A percentile compares a stretch with the other conserved stretches of the same genome.
Conservation (phyloP, 2,888 invertebrate genomes). For the Alentia gelatinosa region DNA sequence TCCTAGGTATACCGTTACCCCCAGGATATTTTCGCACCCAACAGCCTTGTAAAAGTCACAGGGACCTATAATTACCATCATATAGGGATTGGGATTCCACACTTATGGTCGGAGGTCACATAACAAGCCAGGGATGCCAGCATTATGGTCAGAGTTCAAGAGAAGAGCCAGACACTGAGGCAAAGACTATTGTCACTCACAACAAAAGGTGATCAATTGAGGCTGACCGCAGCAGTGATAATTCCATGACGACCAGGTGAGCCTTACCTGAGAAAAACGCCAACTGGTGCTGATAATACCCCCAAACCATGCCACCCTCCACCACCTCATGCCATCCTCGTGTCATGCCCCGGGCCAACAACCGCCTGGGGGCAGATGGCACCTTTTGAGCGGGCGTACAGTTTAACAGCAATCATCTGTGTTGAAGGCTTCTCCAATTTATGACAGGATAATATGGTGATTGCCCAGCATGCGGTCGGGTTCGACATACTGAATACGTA, state of each 20-base stretch:
- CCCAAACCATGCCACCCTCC: not conserved
- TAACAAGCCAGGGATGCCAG: not conserved
- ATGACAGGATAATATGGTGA: constrained; percentile 32
- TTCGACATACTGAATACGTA: not conserved
- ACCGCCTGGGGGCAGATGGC: constrained; percentile 30
- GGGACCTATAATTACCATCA: not conserved
- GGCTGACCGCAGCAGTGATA: not conserved
- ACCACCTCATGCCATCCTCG: not conserved
- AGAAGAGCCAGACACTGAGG: not conserved
- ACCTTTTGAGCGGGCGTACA: not conserved
- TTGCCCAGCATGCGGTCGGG: constrained; percentile 5
- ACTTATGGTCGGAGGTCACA: not conserved
- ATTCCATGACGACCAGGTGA: not conserved
- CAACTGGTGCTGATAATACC: constrained; percentile 9
- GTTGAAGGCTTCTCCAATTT: constrained; percentile 15
- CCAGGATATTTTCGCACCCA: not conserved
- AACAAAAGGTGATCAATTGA: not conserved
- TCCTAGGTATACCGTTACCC: too few relatives aligned
- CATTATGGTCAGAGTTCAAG: not conserved
- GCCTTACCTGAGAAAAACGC: not conserved
- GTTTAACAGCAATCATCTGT: not conserved
- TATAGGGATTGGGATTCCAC: not conserved
- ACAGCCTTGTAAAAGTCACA: not conserved
- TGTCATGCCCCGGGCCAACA: not conserved
- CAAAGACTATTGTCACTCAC: not conserved